These are phyloP conservation scores for Zosterops lateralis DNA, from an alignment of 2,113 vertebrate genomes.

Conservation along the genomic window DNA sequence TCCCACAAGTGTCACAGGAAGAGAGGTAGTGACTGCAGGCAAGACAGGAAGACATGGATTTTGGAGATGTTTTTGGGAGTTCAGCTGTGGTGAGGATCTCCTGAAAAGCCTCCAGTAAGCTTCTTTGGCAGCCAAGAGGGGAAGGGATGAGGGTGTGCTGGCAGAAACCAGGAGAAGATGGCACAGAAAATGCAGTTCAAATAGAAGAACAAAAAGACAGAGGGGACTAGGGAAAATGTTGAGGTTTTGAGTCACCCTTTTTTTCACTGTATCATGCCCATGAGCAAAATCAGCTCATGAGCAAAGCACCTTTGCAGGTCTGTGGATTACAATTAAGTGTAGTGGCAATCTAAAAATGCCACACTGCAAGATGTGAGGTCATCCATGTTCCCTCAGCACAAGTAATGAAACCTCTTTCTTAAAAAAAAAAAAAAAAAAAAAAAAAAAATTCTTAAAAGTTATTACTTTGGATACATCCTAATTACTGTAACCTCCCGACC, in stretches of 20 bases:
- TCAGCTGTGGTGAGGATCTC: not conserved
- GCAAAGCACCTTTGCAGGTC: not conserved
- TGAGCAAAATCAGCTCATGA: not conserved
- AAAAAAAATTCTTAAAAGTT: not conserved
- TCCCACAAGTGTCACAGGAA: fast-evolving
- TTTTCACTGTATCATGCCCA: not conserved
- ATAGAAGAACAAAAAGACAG: not conserved
- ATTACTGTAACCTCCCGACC: not conserved
- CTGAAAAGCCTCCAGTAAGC: not conserved
- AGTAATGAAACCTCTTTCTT: not conserved
- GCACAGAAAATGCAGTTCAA: not conserved
- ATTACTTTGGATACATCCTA: not conserved
- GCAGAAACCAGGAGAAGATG: not conserved
- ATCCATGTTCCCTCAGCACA: not conserved
- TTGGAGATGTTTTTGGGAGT: not conserved
- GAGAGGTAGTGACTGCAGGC: not conserved
- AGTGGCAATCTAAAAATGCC: not conserved
- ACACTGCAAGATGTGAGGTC: not conserved
- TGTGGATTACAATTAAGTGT: not conserved
- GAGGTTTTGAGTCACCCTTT: not conserved
- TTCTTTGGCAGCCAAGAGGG: not conserved
- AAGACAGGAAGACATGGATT: not conserved
- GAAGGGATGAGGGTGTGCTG: not conserved
- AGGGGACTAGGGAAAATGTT: not conserved
- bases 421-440: not conserved